Conservation (phyloP, 2,888 invertebrate genomes). For the Eupsilia transversa region DNA sequence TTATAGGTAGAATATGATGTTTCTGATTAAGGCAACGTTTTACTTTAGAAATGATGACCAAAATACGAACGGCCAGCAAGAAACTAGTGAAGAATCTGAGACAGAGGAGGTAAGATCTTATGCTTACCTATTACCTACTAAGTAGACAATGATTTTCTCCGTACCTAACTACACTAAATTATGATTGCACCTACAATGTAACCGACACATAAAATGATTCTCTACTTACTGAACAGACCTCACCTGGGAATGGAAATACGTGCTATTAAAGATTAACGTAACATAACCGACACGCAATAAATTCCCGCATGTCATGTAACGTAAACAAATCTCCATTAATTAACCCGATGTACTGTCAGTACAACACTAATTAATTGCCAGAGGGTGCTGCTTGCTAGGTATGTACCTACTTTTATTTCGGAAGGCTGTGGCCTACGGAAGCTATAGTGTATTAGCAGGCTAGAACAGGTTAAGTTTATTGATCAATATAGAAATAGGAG, state of each 20-base stretch:
- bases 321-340: constrained; percentile 30
- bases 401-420: not conserved
- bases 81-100: constrained; percentile 80
- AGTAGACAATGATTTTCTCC: not conserved
- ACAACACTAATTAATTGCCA: constrained; percentile 22
- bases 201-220: not conserved
- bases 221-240: not conserved
- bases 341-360: constrained; percentile 16
- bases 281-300: constrained; percentile 6
- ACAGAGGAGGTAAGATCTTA: constrained; percentile 75
- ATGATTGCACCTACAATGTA: not conserved
- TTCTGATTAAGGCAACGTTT: not conserved
- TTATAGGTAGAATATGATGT: too few species aligned
- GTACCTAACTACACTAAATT: not conserved
- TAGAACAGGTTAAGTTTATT: not conserved
- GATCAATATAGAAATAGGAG: not conserved
- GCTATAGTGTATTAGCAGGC: not conserved
- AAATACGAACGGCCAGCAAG: constrained; percentile 69
- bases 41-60: constrained; percentile 69
- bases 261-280: not conserved
- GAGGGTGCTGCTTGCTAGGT: too few species aligned
- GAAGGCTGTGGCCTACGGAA: not conserved
- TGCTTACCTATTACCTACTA: not conserved
- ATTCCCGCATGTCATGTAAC: constrained; percentile 19
- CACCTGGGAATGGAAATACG: too few species aligned